These are phyloP conservation scores for Zaprionus kolodkinae DNA, from an alignment of 1,140 invertebrate species.

Conservation along the genomic window DNA sequence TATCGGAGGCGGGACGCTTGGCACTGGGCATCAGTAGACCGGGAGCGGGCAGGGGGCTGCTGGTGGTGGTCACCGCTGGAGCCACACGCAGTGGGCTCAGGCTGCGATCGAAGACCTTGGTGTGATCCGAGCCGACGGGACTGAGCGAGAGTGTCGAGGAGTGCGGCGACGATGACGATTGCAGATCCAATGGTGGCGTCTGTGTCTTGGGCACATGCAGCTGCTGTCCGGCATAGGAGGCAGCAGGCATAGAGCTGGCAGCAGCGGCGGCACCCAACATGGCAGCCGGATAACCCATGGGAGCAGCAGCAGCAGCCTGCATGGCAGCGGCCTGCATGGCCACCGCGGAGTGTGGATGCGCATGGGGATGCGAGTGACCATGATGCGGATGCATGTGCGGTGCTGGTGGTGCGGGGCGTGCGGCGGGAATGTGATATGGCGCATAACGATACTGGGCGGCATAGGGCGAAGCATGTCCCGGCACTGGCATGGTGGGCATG, in stretches of 20 bases:
- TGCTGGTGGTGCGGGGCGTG: conserved; percentile 55
- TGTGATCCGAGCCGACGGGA: conserved; percentile 81
- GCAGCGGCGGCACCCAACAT: conserved; percentile 67
- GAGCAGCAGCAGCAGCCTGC: conserved; percentile 44
- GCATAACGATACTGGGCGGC: conserved; percentile 84
- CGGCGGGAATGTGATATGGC: conserved; percentile 83
- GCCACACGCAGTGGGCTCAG: conserved; percentile 49
- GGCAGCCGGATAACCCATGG: conserved; percentile 57
- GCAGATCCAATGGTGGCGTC: conserved; percentile 79
- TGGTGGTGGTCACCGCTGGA: conserved; percentile 28
- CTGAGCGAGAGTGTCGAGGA: conserved; percentile 82
- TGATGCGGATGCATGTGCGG: conserved; percentile 83
- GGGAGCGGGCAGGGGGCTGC: conserved; percentile 63
- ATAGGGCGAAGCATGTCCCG: conserved; percentile 77
- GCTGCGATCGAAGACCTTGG: conserved; percentile 75
- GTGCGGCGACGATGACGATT: conserved; percentile 82
- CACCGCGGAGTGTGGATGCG: conserved; percentile 48
- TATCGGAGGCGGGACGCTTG: conserved; percentile 71
- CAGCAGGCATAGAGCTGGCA: conserved; percentile 46
- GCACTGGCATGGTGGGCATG: conserved; percentile 85
- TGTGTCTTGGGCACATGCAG: conserved; percentile 69
- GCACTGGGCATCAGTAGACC: conserved; percentile 68
- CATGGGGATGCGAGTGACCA: conserved; percentile 46
- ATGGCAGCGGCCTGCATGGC: conserved; percentile 46
- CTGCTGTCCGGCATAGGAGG: conserved; percentile 46